Percentiles rank a stretch among this genome's conserved stretches.
Evolutionary conservation across 2,113 vertebrate species (phyloP).

Genomic region (Oreochromis niloticus): DNA sequence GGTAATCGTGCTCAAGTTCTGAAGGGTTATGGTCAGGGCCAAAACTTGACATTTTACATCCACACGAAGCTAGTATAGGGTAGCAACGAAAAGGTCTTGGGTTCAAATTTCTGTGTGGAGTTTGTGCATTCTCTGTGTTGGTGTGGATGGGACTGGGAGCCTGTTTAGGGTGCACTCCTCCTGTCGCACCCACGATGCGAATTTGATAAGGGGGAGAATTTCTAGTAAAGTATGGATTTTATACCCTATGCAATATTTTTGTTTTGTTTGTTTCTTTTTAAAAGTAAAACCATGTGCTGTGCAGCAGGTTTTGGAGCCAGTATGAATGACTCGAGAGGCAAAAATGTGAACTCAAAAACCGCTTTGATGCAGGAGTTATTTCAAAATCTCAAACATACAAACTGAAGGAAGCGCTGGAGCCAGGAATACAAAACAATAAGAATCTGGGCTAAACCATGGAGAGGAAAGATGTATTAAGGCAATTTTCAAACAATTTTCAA

Average conservation of each 20-base stretch:
- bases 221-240: neutral
- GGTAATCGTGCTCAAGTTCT: neutral
- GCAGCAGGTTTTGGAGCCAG: neutral
- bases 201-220: neutral
- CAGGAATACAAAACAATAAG: neutral
- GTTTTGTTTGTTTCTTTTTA: neutral
- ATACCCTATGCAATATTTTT: neutral
- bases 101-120: neutral
- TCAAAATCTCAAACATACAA: neutral
- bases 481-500: neutral
- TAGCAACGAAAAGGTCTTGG: neutral
- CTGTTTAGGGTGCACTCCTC: neutral
- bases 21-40: neutral
- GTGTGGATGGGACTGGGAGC: neutral
- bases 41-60: rapidly evolving
- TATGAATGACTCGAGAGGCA: neutral
- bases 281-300: neutral
- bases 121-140: neutral
- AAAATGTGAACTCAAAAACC: neutral
- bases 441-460: neutral
- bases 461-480: neutral
- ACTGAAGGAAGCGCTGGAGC: neutral
- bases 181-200: neutral
- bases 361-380: neutral
- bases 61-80: neutral